These are phyloP conservation scores for Pelmatolapia mariae DNA, from an alignment of 2,113 vertebrate species.

Conservation along the genomic window DNA sequence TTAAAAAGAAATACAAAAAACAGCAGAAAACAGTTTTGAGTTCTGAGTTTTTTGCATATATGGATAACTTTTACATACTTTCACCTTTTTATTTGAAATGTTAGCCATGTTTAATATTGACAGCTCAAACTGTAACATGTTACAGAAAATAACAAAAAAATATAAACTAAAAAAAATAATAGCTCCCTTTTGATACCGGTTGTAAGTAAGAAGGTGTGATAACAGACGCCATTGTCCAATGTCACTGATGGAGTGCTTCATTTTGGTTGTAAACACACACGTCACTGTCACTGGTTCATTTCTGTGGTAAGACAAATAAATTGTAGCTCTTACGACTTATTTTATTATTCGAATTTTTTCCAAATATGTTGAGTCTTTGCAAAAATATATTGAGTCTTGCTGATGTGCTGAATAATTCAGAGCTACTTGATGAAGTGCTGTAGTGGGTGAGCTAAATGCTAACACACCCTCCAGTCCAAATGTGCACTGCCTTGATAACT, in stretches of 20 bases:
- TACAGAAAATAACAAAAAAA: neutral
- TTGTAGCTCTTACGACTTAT: neutral
- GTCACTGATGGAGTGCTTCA: neutral
- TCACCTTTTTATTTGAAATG: neutral
- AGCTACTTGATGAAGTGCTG: neutral
- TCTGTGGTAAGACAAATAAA: neutral
- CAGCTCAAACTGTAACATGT: neutral
- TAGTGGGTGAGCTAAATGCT: neutral
- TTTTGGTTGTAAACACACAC: neutral
- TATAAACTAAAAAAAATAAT: neutral
- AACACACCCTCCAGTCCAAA: neutral
- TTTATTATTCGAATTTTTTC: neutral
- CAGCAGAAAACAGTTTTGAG: neutral
- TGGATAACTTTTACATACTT: neutral
- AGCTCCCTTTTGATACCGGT: neutral
- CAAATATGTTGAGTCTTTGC: neutral
- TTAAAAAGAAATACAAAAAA: neutral
- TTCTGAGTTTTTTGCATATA: neutral
- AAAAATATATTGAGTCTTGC: neutral
- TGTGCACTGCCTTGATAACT: neutral
- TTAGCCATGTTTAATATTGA: rapidly evolving
- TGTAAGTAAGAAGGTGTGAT: neutral
- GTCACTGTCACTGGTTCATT: neutral
- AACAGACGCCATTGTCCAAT: rapidly evolving
- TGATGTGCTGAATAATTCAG: neutral